Percentiles rank a stretch among this genome's conserved stretches.
Conservation (phyloP, 2,113 vertebrate species). For the Scatophagus argus region DNA sequence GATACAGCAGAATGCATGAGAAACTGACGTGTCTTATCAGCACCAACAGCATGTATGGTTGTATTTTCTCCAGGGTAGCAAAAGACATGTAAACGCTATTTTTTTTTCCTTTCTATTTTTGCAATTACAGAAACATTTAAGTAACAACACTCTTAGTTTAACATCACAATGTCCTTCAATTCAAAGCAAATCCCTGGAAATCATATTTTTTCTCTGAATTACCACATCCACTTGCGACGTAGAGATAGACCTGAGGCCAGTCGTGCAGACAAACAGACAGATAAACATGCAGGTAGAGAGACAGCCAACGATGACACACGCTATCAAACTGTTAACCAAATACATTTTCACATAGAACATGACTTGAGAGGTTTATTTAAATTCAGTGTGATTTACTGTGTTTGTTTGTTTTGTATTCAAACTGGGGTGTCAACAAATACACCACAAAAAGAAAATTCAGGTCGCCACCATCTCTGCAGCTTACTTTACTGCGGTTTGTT, state of each 20-base stretch:
- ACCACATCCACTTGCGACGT: neutral
- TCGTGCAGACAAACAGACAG: neutral
- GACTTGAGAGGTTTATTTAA: neutral
- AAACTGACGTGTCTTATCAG: constrained; percentile 70
- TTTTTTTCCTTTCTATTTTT: neutral
- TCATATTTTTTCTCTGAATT: constrained; percentile 21
- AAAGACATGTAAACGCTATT: constrained; percentile 17
- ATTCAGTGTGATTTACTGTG: neutral
- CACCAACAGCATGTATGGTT: constrained; percentile 48
- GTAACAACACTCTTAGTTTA: constrained; percentile 37
- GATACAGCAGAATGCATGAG: constrained; percentile 39
- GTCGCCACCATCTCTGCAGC: neutral
- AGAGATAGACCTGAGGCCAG: constrained; percentile 1
- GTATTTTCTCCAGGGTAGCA: constrained; percentile 54
- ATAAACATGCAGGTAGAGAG: neutral
- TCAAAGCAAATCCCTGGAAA: constrained; percentile 29
- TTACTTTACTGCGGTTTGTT: neutral
- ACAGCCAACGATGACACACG: neutral
- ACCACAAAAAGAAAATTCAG: neutral
- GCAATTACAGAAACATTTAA: constrained; percentile 31
- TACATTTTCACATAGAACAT: neutral
- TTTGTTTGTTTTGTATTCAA: constrained; percentile 11
- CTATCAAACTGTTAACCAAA: neutral
- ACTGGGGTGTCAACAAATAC: neutral
- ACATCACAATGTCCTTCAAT: constrained; percentile 55